A percentile compares a stretch with the other conserved stretches of the same genome.
phyloP scores from a whole-genome alignment of 2,797 vertebrate genomes.

The Gymnodraco acuticeps region DNA sequence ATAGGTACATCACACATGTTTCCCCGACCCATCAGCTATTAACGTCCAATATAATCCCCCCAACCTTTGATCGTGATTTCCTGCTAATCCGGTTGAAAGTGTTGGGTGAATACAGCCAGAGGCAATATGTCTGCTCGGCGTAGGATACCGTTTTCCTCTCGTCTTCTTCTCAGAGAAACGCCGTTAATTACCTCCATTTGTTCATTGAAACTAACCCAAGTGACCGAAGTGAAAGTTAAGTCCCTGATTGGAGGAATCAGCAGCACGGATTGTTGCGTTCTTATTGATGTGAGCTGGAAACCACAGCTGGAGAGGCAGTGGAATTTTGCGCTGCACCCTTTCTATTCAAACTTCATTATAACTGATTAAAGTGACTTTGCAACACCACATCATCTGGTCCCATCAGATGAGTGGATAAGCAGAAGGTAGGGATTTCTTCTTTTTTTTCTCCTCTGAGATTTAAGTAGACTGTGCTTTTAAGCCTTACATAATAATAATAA shows the following conservation, averaged over 20 bases:
- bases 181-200: conserved; percentile 62
- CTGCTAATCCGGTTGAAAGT: conserved; percentile 71
- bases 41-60: conserved; percentile 63
- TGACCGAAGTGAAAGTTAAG: conserved; percentile 65
- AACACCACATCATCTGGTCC: conserved; percentile 74
- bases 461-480: conserved; percentile 62
- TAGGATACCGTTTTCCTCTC: conserved; percentile 43
- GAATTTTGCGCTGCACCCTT: conserved; percentile 52
- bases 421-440: conserved; percentile 49
- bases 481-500: conserved; percentile 23
- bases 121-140: conserved; percentile 59
- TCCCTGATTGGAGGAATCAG: conserved; percentile 61
- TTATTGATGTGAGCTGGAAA: conserved; percentile 56
- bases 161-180: conserved; percentile 34
- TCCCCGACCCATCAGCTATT: conserved; percentile 46
- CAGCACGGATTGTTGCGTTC: conserved; percentile 27
- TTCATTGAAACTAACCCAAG: conserved; percentile 44
- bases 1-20: conserved; percentile 33
- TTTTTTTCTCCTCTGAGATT: conserved; percentile 48
- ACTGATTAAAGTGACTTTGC: conserved; percentile 85
- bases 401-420: conserved; percentile 74
- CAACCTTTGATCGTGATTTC: conserved; percentile 76
- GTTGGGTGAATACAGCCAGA: conserved; percentile 59
- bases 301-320: conserved; percentile 75
- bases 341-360: conserved; percentile 77